Base-by-base conservation (phyloP, 2,797 vertebrate species). In the Melanotaenia maccullochi region DNA sequence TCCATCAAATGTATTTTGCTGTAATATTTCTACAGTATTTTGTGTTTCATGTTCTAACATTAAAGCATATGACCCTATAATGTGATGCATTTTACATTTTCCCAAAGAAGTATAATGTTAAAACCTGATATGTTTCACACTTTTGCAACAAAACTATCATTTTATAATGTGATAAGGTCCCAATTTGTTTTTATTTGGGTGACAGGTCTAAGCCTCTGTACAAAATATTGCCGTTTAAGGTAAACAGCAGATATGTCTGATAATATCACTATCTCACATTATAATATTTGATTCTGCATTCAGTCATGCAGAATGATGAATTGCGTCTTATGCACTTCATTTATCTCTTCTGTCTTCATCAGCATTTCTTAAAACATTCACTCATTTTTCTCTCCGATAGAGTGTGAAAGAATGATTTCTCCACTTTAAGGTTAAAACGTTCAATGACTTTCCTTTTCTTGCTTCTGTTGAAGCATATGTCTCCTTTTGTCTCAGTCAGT, bases 341-440 rank as follows among this genome's bases (percentile, higher is more conserved):
- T 88, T 88, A 85, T 86, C 87, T 85, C 59, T 1, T 75, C 74
- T 80, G 86, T 85, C 86, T 83, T 88, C 85, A 87, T 87, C 89
- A 87, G 75, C 82, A 71, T 84, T 86, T 89, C 68, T 73, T 52
- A 51, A 78, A 77, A 80, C 73, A 77, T 76, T 69, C 63, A 64
- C 81, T 85, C 72, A 86, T 90, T 92, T 89, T 87, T 90, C 85
- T 88, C 81, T 85, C 84, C 83, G 80, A 79, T 85, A 85, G 85
- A 83, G 81, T 83, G 85, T 77, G 85, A 89, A 86, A 76, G 71
- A 81, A 38, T 60, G 84, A 85, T 84, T 82, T 83, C 81, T 87
- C 79, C 5, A 82, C 78, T 58, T 82, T 65, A 76, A 77, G 74
- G 71, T 80, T 77, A 70, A 79, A 85, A 66, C 71, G 44, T 71